Evolutionary conservation across 2,797 vertebrate genomes (phyloP).

Genomic region (Clarias platycephalus): DNA sequence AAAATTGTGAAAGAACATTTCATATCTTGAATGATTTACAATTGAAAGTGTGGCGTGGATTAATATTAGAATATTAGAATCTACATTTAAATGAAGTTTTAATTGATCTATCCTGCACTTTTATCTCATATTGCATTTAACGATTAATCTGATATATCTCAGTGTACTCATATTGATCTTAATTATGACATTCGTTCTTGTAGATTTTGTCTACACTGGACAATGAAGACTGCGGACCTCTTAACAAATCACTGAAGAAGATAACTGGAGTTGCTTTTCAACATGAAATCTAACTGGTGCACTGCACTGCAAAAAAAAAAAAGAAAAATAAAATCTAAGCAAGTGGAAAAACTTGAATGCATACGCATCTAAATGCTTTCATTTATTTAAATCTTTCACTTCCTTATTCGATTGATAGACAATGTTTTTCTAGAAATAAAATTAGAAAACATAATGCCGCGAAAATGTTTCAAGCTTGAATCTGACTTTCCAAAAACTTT

Average conservation of each 20-base stretch:
- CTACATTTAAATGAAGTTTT: not conserved
- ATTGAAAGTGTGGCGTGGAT: too few relatives aligned
- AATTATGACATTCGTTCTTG: constrained; percentile 2
- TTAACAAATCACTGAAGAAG: constrained; percentile 4
- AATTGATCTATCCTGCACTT: not conserved
- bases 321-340: not conserved
- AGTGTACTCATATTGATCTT: not conserved
- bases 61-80: not conserved
- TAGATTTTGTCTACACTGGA: constrained; percentile 69
- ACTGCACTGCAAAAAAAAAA: constrained; percentile 24
- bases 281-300: constrained; percentile 29
- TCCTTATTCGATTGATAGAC: not conserved
- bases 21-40: not conserved
- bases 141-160: not conserved
- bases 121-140: not conserved
- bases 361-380: not conserved
- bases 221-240: constrained; percentile 49
- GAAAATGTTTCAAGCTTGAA: not conserved
- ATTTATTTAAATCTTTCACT: not conserved
- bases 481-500: not conserved
- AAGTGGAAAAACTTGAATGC: not conserved
- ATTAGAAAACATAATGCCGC: not conserved
- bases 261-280: not conserved
- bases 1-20: not conserved
- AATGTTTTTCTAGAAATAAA: not conserved